Conservation (phyloP, 2,113 vertebrate genomes). For the human region GRCh38 chr1:63457501-63458000, state of each 20-base stretch:
- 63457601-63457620: slow-evolving; percentile 94
- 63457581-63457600: slow-evolving; percentile 93
- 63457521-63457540: slow-evolving; percentile 94
- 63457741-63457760: slow-evolving; percentile 93
- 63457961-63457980: background rate
- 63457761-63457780: slow-evolving; percentile 91
- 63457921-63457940: background rate
- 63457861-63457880: background rate
- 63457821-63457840: background rate
- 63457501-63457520: slow-evolving; percentile 92
- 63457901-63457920: background rate
- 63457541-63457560: slow-evolving; percentile 91
- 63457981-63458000: background rate
- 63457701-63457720: slow-evolving; percentile 93
- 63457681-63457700: slow-evolving; percentile 91
- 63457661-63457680: slow-evolving; percentile 91
- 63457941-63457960: background rate
- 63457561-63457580: slow-evolving; percentile 94
- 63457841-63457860: background rate
- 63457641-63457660: slow-evolving; percentile 86
- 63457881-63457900: background rate
- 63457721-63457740: slow-evolving; percentile 93
- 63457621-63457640: slow-evolving; percentile 85
- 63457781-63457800: slow-evolving; percentile 81
- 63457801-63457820: background rate